phyloP scores from a whole-genome alignment of 2,888 invertebrate species.

The Camponotus fellah region DNA sequence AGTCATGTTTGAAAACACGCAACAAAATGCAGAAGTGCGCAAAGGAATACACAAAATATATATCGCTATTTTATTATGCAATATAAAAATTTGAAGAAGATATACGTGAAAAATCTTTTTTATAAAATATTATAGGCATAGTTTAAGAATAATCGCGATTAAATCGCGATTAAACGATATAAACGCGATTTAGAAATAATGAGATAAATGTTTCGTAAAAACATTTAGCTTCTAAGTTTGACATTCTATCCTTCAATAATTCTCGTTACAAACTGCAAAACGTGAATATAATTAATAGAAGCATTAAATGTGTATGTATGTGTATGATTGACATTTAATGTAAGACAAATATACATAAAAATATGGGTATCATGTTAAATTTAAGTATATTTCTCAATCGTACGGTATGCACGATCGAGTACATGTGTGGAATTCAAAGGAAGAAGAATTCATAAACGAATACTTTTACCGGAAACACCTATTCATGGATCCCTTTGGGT shows the following conservation, averaged over 20 bases:
- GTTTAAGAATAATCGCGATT: background rate
- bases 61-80: background rate
- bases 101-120: background rate
- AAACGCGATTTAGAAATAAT: background rate
- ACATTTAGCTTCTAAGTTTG: background rate
- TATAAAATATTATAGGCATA: background rate
- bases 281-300: background rate
- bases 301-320: background rate
- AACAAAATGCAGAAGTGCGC: conserved; percentile 26
- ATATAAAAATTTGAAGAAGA: conserved; percentile 3
- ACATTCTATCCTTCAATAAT: conserved; percentile 5
- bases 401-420: background rate
- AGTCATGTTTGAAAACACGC: background rate
- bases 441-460: conserved; percentile 39
- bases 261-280: background rate
- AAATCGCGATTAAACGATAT: background rate
- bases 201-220: background rate
- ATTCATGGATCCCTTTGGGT: conserved; percentile 46
- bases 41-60: background rate
- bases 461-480: conserved; percentile 27
- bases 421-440: conserved; percentile 41
- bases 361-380: conserved; percentile 21
- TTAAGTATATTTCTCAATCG: background rate
- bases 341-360: background rate
- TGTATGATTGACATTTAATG: background rate